phyloP scores from a whole-genome alignment of 2,888 invertebrate species.

The Lacanobia oleracea region DNA sequence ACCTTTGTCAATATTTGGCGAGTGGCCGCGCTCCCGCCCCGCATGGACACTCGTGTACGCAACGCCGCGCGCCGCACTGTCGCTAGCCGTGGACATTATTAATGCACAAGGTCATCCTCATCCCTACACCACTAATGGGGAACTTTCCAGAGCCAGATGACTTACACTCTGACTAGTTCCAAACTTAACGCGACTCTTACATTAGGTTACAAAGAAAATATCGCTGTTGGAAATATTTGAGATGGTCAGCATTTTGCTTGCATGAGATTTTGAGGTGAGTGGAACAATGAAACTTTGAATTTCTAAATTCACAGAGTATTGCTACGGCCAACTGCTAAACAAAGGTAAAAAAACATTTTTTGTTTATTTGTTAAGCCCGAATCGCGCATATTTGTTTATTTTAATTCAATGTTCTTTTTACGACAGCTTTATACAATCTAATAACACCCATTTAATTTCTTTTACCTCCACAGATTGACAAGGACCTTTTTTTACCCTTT shows the following conservation, averaged over 20 bases:
- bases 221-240: background rate
- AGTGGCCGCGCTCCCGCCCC: constrained; percentile 66
- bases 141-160: constrained; percentile 25
- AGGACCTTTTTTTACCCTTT: constrained; percentile 57
- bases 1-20: constrained; percentile 89
- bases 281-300: background rate
- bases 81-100: constrained; percentile 38
- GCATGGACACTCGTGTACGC: constrained; percentile 57
- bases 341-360: background rate
- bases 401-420: constrained; percentile 38
- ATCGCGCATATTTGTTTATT: constrained; percentile 37
- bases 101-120: constrained; percentile 53
- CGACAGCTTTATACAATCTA: constrained; percentile 27
- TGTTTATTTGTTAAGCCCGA: constrained; percentile 5
- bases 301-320: background rate
- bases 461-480: constrained; percentile 45
- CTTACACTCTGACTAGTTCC: constrained; percentile 3
- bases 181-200: background rate
- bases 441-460: constrained; percentile 50
- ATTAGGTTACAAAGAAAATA: background rate
- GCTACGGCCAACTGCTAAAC: background rate
- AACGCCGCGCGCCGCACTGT: constrained; percentile 46
- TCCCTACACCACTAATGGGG: constrained; percentile 34
- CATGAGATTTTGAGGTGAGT: background rate
- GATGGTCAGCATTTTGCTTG: background rate